Evolutionary conservation across 2,113 vertebrate species (phyloP).

Genomic region (Crotalus helleri): DNA sequence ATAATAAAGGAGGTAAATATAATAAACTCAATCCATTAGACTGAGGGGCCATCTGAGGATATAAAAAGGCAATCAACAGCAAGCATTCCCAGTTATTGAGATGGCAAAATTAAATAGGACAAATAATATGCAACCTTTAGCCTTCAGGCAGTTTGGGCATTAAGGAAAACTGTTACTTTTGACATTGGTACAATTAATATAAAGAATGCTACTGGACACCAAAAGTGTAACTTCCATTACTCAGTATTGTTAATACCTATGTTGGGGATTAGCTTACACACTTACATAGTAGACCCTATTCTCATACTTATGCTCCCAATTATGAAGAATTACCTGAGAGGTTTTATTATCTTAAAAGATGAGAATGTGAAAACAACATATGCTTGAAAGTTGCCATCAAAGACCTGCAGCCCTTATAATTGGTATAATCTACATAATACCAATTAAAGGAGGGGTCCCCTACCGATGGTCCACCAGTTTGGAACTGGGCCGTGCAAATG

Average conservation of each 20-base stretch:
- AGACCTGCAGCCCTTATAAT: background rate
- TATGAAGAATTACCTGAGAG: background rate
- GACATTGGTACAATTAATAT: background rate
- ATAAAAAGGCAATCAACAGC: constrained; percentile 58
- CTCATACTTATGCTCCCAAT: background rate
- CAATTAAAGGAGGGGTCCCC: background rate
- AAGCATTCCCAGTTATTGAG: constrained; percentile 56
- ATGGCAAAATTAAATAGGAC: constrained; percentile 52
- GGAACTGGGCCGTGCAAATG: background rate
- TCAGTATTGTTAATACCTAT: background rate
- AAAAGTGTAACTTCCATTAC: background rate
- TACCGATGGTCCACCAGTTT: background rate
- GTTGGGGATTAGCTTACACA: background rate
- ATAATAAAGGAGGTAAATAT: constrained; percentile 50
- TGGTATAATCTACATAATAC: background rate
- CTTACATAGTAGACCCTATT: background rate
- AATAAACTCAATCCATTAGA: constrained; percentile 33
- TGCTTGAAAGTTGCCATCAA: background rate
- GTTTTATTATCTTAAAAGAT: background rate
- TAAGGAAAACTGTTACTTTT: background rate
- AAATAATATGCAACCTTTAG: constrained; percentile 57
- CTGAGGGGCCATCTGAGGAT: constrained; percentile 36
- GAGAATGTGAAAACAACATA: background rate
- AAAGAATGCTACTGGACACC: background rate
- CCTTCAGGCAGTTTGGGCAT: background rate